Base-by-base conservation (phyloP, 2,797 vertebrate species). In the Scarus forsteni region DNA sequence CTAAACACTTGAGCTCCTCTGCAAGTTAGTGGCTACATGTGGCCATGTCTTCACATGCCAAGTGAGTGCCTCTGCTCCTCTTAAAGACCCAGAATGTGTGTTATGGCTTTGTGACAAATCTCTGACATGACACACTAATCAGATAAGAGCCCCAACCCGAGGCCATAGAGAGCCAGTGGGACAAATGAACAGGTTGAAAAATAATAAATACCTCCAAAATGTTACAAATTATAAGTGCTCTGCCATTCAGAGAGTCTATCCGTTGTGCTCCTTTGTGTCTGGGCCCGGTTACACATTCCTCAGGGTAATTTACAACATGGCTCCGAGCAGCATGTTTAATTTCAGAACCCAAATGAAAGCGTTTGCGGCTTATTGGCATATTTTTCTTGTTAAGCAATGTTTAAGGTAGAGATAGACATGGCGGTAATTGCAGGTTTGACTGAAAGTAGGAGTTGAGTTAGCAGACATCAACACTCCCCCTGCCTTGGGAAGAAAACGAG, bases 301-400 rank as follows among this genome's bases (percentile, higher is more conserved):
- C 86, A 77, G 89, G 88, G 93, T 95, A 93, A 95, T 96, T 97
- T 95, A 95, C 91, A 94, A 88, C 88, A 83, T 90, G 77, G 90
- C 94, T 94, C 83, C 81, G 71, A 94, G 93, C 93, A 80, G 70
- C 93, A 94, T 94, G 87, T 96, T 96, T 93, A 90, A 87, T 95
- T 94, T 92, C 85, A 84, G 86, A 85, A 74, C 76, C 89, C 92
- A 94, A 97, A 95, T 95, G 90, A 95, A 95, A 94, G 91, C 87
- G 90, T 96, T 95, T 94, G 89, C 84, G 93, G 89, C 90, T 81
- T 91, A 92, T 95, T 95, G 94, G 94, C 93, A 94, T 95, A 95
- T 93, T 95, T 94, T 93, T 93, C 93, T 94, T 96, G 95, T 94
- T 96, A 94, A 94, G 93, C 92, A 95, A 88, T 94, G 93, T 96